Percentiles rank a stretch among this genome's conserved stretches.
phyloP scores from a whole-genome alignment of 2,113 vertebrate genomes.

The Octodon degus region DNA sequence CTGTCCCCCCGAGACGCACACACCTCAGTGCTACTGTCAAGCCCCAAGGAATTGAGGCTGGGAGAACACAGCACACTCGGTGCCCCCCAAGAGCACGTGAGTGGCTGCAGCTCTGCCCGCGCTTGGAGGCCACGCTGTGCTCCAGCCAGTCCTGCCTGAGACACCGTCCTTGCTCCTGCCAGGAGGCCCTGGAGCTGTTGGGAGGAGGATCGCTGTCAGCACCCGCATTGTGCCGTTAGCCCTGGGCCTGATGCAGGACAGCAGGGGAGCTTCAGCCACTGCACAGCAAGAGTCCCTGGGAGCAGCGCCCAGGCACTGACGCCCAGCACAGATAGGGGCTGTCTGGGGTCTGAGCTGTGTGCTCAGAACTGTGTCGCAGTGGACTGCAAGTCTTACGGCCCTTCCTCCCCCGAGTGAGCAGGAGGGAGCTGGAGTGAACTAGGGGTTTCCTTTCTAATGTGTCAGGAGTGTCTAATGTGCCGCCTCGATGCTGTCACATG shows the following conservation, averaged over 20 bases:
- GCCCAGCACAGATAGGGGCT: not conserved
- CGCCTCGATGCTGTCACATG: not conserved
- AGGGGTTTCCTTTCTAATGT: not conserved
- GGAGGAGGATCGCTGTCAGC: not conserved
- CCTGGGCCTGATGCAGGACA: accelerated
- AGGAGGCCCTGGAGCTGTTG: not conserved
- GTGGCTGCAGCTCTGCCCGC: not conserved
- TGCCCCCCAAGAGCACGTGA: not conserved
- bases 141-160: not conserved
- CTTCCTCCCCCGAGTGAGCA: not conserved
- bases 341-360: not conserved
- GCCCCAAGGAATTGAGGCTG: not conserved
- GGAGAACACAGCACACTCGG: not conserved
- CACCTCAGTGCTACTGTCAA: not conserved
- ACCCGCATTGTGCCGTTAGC: not conserved
- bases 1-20: no score
- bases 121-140: not conserved
- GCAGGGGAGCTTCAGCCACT: not conserved
- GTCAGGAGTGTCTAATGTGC: not conserved
- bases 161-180: not conserved
- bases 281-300: not conserved
- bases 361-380: not conserved
- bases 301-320: not conserved
- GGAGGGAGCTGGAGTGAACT: not conserved
- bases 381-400: not conserved